phyloP scores from a whole-genome alignment of 2,797 vertebrate genomes.

The Gadopsis bispinosus region DNA sequence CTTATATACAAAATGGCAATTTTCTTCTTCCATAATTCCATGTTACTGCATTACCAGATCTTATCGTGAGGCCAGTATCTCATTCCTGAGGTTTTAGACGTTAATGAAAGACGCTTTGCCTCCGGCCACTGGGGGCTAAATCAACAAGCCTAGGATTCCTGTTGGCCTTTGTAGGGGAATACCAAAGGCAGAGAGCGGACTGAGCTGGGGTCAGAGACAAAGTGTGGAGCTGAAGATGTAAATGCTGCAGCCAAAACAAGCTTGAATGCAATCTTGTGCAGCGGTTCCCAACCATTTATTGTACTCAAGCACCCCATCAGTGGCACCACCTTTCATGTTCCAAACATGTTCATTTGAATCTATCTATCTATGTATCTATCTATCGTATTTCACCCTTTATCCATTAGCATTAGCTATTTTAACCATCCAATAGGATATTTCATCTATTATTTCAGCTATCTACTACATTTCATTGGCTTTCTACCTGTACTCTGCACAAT shows the following conservation, averaged over 20 bases:
- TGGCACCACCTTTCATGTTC: slow-evolving; percentile 16
- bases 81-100: slow-evolving; percentile 87
- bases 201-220: slow-evolving; percentile 74
- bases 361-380: neutral
- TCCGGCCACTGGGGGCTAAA: slow-evolving; percentile 81
- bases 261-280: slow-evolving; percentile 38
- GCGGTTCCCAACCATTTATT: neutral
- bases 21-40: slow-evolving; percentile 89
- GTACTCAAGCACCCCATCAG: neutral
- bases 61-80: slow-evolving; percentile 86
- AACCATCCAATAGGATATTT: neutral
- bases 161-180: slow-evolving; percentile 84
- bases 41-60: slow-evolving; percentile 89
- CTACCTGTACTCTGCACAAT: no score
- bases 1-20: slow-evolving; percentile 90
- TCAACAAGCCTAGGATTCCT: slow-evolving; percentile 84
- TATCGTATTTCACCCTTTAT: neutral
- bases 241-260: slow-evolving; percentile 57
- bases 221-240: slow-evolving; percentile 64
- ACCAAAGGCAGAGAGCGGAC: slow-evolving; percentile 70
- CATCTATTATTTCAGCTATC: neutral
- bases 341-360: neutral
- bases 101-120: slow-evolving; percentile 89
- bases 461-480: no score
- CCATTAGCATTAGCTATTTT: neutral